Evolutionary conservation across 2,888 invertebrate species (phyloP), one percentile per base, ranked within the genome.

Genomic region (Nebria brevicollis): DNA sequence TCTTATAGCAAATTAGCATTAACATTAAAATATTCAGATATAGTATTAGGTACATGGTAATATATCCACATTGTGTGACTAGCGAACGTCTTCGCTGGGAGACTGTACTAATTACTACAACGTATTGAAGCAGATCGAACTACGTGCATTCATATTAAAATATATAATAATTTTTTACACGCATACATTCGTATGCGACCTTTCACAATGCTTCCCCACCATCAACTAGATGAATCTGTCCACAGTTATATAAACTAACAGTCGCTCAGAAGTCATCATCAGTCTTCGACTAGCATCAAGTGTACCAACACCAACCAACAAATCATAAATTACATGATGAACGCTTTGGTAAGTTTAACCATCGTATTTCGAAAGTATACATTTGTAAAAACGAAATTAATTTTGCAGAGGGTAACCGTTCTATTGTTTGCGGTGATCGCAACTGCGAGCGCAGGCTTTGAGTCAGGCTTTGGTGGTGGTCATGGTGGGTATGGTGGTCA

Each of bases 321-420:
- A 82, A 82, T 77, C 65, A 11, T 11, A 8, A 13, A 41, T 66
- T 74, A 72, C 83, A 85, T 68, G 83, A 85, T 85, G 85, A 81
- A 84, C 83, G 83, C 83, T 81, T 82, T 84, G 77, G 85, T 85
- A 85, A 85, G 85, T 85, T 83, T 82, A 34, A 43, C 20, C 26
- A 25, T 6, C 15, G 0, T 20, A 20, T 20, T 20, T 68, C 68
- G 2, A 25, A 26, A 11, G 6, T 15, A 54, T 7, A 54, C 20
- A 8, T 2, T 5, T 54, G 11, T 54, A 13, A 54, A 13, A 54
- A 13, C 68, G 13, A 25, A 25, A 68, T 54, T 54, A 54, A 25
- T 70, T 70, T 70, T 70, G 11, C 70, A 70, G 70, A 70, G 26
- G 70, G 70, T 70, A 26, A 26, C 70, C 3, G 26, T 70, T 70